Conservation (phyloP, 1,140 invertebrate genomes). For the Drosophila dunni region DNA sequence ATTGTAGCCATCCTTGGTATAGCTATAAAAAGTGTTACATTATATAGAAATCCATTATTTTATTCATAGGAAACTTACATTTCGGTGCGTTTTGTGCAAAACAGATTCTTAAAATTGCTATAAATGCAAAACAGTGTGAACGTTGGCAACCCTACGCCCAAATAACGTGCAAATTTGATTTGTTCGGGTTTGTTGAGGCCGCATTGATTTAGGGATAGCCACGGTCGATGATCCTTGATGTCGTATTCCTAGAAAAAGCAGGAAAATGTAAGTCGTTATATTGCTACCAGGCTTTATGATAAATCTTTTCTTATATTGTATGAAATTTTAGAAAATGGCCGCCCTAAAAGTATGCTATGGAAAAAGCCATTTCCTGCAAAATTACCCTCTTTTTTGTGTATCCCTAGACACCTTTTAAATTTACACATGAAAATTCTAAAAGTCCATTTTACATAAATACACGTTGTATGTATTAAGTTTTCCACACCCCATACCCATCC, state of each 20-base stretch:
- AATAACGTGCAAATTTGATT: conserved; percentile 84
- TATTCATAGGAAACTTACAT: conserved; percentile 62
- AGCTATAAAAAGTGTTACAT: conserved; percentile 40
- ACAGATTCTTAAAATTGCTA: conserved; percentile 84
- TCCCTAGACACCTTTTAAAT: neutral
- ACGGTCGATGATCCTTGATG: conserved; percentile 83
- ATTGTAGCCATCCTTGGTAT: conserved; percentile 84
- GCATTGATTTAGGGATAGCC: conserved; percentile 81
- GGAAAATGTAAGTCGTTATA: too few species aligned
- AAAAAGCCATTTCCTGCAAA: neutral
- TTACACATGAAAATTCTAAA: conserved; percentile 12
- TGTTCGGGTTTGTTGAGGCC: conserved; percentile 83
- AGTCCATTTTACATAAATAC: conserved; percentile 6
- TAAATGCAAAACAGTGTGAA: conserved; percentile 85
- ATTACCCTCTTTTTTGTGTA: neutral
- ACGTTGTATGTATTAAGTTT: neutral
- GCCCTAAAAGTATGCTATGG: conserved; percentile 30
- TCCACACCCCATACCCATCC: neutral
- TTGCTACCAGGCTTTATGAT: too few species aligned
- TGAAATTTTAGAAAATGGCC: conserved; percentile 14
- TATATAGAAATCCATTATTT: neutral
- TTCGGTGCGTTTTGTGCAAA: conserved; percentile 84
- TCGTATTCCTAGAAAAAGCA: conserved; percentile 71
- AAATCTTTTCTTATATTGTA: neutral
- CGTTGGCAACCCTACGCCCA: conserved; percentile 81